phyloP scores from a whole-genome alignment of 2,888 invertebrate genomes.

The Eucera pruinosa region DNA sequence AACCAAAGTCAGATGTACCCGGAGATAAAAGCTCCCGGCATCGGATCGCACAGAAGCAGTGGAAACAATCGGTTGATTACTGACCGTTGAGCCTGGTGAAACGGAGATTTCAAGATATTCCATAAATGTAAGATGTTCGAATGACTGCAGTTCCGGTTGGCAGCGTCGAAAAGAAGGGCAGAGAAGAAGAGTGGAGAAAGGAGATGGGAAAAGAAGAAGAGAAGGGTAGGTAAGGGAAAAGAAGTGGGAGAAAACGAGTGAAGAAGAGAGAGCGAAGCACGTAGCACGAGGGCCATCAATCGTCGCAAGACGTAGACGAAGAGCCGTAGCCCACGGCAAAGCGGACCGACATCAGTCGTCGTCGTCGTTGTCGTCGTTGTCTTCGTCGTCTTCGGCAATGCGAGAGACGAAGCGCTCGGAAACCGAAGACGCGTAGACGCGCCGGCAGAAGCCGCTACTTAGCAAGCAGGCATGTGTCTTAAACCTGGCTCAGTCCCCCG shows the following conservation, averaged over 20 bases:
- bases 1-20: slow-evolving; percentile 56
- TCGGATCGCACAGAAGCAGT: slow-evolving; percentile 43
- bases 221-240: no score
- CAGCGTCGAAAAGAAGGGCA: slow-evolving; percentile 29
- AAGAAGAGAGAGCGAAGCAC: slow-evolving; percentile 54
- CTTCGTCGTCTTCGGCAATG: slow-evolving; percentile 66
- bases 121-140: slow-evolving; percentile 80
- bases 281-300: slow-evolving; percentile 81
- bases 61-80: slow-evolving; percentile 77
- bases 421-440: slow-evolving; percentile 71
- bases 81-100: slow-evolving; percentile 63
- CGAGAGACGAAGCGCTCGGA: slow-evolving; percentile 65
- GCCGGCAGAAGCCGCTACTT: slow-evolving; percentile 76
- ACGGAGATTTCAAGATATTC: slow-evolving; percentile 82
- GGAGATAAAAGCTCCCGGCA: slow-evolving; percentile 58
- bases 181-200: not conserved
- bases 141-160: slow-evolving; percentile 60
- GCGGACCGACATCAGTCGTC: slow-evolving; percentile 79
- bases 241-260: slow-evolving; percentile 16
- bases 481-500: slow-evolving; percentile 58
- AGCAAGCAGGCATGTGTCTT: slow-evolving; percentile 78
- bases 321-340: slow-evolving; percentile 80
- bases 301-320: slow-evolving; percentile 82
- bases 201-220: not conserved
- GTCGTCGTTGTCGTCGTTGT: slow-evolving; percentile 53